A percentile compares a stretch with the other conserved stretches of the same genome.
Evolutionary conservation across 2,113 vertebrate genomes (phyloP).

Genomic region (Gasterosteus aculeatus): DNA sequence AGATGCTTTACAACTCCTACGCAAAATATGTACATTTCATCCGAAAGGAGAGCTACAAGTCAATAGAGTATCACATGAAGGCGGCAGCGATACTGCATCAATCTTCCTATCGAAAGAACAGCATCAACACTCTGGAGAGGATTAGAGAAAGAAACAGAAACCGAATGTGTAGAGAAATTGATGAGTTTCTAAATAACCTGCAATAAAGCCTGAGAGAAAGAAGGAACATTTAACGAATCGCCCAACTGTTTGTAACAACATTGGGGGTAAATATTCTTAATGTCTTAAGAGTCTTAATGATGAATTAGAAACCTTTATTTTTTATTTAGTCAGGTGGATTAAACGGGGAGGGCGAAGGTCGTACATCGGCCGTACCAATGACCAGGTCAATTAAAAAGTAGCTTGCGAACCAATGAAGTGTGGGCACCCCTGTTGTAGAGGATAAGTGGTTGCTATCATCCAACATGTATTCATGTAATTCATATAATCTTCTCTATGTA

Average conservation of each 20-base stretch:
- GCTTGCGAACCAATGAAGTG: no score
- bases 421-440: no score
- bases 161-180: slow-evolving; percentile 45
- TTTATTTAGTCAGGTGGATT: no score
- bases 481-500: no score
- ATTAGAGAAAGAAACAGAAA: slow-evolving; percentile 28
- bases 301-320: not conserved
- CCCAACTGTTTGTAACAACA: not conserved
- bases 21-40: slow-evolving; percentile 45
- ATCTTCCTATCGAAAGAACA: not conserved
- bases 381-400: no score
- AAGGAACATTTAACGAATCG: no score
- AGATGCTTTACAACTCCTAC: slow-evolving; percentile 55
- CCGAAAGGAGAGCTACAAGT: not conserved
- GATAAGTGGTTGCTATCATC: no score
- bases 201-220: not conserved
- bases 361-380: no score
- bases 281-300: not conserved
- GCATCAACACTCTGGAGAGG: slow-evolving; percentile 39
- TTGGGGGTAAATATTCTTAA: not conserved
- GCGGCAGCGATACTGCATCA: slow-evolving; percentile 36
- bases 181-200: slow-evolving; percentile 42
- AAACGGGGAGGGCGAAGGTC: no score
- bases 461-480: no score
- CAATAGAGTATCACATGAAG: slow-evolving; percentile 53